phyloP scores from a whole-genome alignment of 2,888 invertebrate genomes.

The Cryptocephalus primarius region DNA sequence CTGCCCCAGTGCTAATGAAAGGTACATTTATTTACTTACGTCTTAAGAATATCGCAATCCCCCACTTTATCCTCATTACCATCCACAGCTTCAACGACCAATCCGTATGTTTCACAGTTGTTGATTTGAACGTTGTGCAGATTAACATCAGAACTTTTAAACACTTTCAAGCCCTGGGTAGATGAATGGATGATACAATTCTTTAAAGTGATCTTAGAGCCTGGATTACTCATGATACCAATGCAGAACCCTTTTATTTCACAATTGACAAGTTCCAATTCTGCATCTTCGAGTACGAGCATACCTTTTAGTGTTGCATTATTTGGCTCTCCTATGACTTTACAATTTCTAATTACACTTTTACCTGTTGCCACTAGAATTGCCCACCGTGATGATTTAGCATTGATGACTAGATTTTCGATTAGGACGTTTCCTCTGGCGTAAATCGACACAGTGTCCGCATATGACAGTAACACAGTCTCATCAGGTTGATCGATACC shows the following conservation, averaged over 20 bases:
- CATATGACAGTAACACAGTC: not conserved
- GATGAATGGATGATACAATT: slow-evolving; percentile 28
- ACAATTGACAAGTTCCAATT: slow-evolving; percentile 39
- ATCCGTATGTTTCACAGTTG: slow-evolving; percentile 40
- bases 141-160: slow-evolving; percentile 34
- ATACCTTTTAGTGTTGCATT: slow-evolving; percentile 45
- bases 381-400: slow-evolving; percentile 38
- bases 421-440: slow-evolving; percentile 40
- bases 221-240: slow-evolving; percentile 39
- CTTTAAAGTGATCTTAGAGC: slow-evolving; percentile 31
- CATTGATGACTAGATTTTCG: slow-evolving; percentile 45
- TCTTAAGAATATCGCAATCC: slow-evolving; percentile 25
- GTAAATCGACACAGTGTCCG: slow-evolving; percentile 43
- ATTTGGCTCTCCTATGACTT: slow-evolving; percentile 38
- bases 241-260: slow-evolving; percentile 41
- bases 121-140: slow-evolving; percentile 33
- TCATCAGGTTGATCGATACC: not conserved
- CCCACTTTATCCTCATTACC: slow-evolving; percentile 19
- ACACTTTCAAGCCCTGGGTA: slow-evolving; percentile 33
- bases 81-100: slow-evolving; percentile 40
- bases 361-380: slow-evolving; percentile 35
- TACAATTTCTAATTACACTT: slow-evolving; percentile 39
- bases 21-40: too few relatives aligned
- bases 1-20: too few relatives aligned
- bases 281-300: slow-evolving; percentile 38